Base-by-base conservation (phyloP, 1,140 invertebrate genomes). In the Reticulitermes speratus region DNA sequence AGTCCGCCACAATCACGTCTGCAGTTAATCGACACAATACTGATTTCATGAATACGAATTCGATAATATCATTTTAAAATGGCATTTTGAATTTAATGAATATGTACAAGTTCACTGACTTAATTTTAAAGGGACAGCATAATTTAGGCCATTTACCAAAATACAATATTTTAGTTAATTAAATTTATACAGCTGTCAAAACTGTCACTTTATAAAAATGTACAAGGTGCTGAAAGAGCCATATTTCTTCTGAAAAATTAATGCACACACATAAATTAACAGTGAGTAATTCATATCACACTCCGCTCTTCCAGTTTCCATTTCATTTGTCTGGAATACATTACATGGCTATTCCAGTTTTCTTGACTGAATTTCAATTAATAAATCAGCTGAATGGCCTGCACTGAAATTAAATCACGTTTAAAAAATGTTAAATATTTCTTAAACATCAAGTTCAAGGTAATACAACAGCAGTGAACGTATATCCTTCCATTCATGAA, bases 141-240 rank as follows among this genome's bases (percentile, higher is more conserved):
- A 30, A 75, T 30, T 14, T n/a, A 65, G 19, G 59, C 1, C 16
- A 12, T 8, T 30, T 75, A 75, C 25, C n/a, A 30, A n/a, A 75
- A 30, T 75, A 8, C n/a, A 75, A n/a, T 75, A 75, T n/a, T 14
- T 30, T 75, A 75, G 8, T 25, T 75, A 75, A 75, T 75, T 30
- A 30, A 75, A 75, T 9, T 25, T 75, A 75, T 21, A 55, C 19
- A 55, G 19, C 52, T 21, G 9, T 55, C 52, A 55, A 55, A 55
- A 55, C 65, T 75, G 59, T 65, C n/a, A 75, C 14, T 30, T 75
- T 75, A 75, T 75, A 25, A 75, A 75, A 75, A 75, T 75, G 65
- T 14, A 75, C n/a, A 75, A 5, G 8, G 14, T 75, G 65, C 65
- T 30, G 25, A 0, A 75, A 12, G n/a, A 75, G 30, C 14, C 25